phyloP scores from a whole-genome alignment of 2,113 vertebrate genomes.

The Hassar affinis region DNA sequence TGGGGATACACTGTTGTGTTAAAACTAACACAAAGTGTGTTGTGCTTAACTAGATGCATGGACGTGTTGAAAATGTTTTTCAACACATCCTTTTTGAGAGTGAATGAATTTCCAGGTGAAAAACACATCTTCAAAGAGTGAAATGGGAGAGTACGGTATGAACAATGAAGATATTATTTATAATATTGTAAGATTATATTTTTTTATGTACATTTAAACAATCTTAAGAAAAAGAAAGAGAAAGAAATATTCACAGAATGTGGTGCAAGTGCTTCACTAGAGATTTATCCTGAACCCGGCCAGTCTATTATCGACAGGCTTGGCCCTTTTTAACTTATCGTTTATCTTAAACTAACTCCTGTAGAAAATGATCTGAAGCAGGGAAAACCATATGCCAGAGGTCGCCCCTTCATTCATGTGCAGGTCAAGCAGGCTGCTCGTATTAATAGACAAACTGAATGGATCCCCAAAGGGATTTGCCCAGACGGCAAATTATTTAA shows the following conservation, averaged over 20 bases:
- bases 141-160: too few relatives aligned
- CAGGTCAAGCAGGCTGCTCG: slow-evolving; percentile 4
- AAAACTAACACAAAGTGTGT: too few relatives aligned
- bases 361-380: not conserved
- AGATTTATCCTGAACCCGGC: not conserved
- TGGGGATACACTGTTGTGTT: too few relatives aligned
- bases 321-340: not conserved
- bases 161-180: too few relatives aligned
- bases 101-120: too few relatives aligned
- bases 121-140: too few relatives aligned
- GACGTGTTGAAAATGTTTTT: too few relatives aligned
- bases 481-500: not conserved
- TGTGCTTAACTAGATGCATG: too few relatives aligned
- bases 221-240: too few relatives aligned
- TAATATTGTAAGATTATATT: too few relatives aligned
- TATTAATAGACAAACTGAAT: not conserved
- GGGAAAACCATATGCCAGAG: not conserved
- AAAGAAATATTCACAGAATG: not conserved
- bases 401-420: slow-evolving; percentile 5
- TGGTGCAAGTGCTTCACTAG: not conserved
- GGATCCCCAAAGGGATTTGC: slow-evolving; percentile 13
- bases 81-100: too few relatives aligned
- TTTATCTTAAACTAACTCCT: not conserved
- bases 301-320: not conserved
- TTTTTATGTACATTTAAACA: too few relatives aligned